These are phyloP conservation scores for Botia kubotai DNA, from an alignment of 2,797 vertebrate species.

Conservation along the genomic window DNA sequence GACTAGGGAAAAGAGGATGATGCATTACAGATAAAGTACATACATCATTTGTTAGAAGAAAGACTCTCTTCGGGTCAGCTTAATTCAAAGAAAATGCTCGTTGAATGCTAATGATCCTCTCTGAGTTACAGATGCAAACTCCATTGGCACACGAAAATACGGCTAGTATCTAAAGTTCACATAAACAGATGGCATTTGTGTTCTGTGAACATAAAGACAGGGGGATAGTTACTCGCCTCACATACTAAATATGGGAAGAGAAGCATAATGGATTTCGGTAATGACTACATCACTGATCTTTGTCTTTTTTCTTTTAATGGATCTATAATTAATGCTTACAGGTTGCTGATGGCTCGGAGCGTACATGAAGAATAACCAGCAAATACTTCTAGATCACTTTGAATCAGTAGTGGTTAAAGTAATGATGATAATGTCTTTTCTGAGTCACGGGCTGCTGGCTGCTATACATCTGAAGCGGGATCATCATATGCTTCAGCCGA, in stretches of 20 bases:
- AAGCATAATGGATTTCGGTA: conserved; percentile 65
- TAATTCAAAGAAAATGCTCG: conserved; percentile 12
- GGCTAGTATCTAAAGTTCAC: conserved; percentile 42
- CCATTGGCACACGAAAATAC: conserved; percentile 67
- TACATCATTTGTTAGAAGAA: conserved; percentile 6
- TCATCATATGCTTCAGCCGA: conserved; percentile 59
- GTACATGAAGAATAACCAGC: conserved; percentile 10
- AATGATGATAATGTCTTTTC: conserved; percentile 65
- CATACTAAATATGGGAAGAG: conserved; percentile 61
- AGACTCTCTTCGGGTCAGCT: conserved; percentile 11
- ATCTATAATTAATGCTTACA: conserved; percentile 75
- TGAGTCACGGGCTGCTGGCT: conserved; percentile 52
- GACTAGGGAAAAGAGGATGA: background rate
- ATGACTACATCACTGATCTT: conserved; percentile 71
- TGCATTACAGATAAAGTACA: background rate
- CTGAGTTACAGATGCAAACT: conserved; percentile 44
- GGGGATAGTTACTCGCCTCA: conserved; percentile 59
- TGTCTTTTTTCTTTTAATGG: conserved; percentile 70
- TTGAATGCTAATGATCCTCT: conserved; percentile 42
- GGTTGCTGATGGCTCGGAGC: conserved; percentile 57
- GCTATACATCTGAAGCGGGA: conserved; percentile 51
- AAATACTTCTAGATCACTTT: conserved; percentile 44
- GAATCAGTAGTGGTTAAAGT: conserved; percentile 57
- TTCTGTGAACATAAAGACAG: conserved; percentile 66
- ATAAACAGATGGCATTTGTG: conserved; percentile 70